Percentiles rank a stretch among this genome's conserved stretches.
Conservation (phyloP, 1,140 invertebrate species). For the Subanguina moxae region DNA sequence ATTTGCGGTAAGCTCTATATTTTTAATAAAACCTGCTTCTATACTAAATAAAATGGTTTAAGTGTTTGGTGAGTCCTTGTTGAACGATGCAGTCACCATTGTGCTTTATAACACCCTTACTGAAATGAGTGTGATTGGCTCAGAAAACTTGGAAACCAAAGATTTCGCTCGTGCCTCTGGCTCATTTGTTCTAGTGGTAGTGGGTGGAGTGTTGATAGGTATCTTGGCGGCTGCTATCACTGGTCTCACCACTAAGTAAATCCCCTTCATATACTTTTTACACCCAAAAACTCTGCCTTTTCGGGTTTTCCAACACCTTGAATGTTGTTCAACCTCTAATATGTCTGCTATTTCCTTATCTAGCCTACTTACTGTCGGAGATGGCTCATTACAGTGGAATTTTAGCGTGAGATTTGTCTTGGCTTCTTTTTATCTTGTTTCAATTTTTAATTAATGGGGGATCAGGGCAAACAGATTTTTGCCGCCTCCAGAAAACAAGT, state of each 20-base stretch:
- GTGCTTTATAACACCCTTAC: conserved; percentile 61
- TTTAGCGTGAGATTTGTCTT: conserved; percentile 31
- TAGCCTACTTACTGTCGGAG: conserved; percentile 28
- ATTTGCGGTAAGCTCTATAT: conserved; percentile 69
- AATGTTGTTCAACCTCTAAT: conserved; percentile 30
- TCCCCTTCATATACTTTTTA: conserved; percentile 13
- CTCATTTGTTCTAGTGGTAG: conserved; percentile 45
- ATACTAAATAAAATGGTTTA: too few species aligned
- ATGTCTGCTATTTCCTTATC: conserved; percentile 31
- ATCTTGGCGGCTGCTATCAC: conserved; percentile 39
- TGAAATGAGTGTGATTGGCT: conserved; percentile 44
- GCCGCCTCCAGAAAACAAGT: too few species aligned
- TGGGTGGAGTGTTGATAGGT: conserved; percentile 47
- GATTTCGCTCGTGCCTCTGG: conserved; percentile 43
- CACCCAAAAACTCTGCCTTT: conserved; percentile 14
- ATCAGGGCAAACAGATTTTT: too few species aligned
- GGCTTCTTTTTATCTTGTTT: too few species aligned
- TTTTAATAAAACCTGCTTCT: too few species aligned
- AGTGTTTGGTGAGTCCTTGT: conserved; percentile 92
- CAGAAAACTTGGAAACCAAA: conserved; percentile 37
- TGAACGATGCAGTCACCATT: conserved; percentile 97
- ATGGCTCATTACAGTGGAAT: conserved; percentile 34
- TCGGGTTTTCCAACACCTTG: conserved; percentile 19
- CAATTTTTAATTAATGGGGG: too few species aligned
- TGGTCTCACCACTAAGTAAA: conserved; percentile 42